Conservation (phyloP, 1,140 invertebrate species). For the Gryon sp. region DNA sequence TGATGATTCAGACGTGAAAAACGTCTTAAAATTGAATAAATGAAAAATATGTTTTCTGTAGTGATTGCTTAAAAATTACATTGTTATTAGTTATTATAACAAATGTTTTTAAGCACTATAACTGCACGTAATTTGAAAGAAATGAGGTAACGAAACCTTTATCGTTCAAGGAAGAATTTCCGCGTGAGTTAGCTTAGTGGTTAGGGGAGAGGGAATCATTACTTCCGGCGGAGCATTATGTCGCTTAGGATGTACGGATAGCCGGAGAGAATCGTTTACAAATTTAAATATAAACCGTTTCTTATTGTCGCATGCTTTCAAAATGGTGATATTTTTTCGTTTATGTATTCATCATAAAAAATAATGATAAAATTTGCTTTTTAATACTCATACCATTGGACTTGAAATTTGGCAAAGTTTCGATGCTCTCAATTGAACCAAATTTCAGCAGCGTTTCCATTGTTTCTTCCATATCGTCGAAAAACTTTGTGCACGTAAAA, state of each 20-base stretch:
- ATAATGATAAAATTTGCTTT: not conserved
- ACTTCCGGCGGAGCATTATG: slow-evolving; percentile 71
- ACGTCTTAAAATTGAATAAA: no score
- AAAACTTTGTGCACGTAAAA: slow-evolving; percentile 14
- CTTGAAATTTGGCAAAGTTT: not conserved
- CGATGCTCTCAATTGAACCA: slow-evolving; percentile 36
- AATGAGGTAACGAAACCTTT: slow-evolving; percentile 46
- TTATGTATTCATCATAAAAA: slow-evolving; percentile 23
- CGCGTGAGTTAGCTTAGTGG: slow-evolving; percentile 60
- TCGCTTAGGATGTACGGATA: slow-evolving; percentile 65
- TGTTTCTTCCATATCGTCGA: slow-evolving; percentile 36
- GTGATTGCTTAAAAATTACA: no score
- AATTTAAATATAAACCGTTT: slow-evolving; percentile 39
- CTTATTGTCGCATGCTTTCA: slow-evolving; percentile 19
- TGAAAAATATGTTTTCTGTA: no score
- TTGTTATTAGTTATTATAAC: no score
- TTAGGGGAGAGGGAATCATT: slow-evolving; percentile 63
- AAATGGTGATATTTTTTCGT: slow-evolving; percentile 20
- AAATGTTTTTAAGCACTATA: no score
- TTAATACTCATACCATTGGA: no score
- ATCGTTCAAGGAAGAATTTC: slow-evolving; percentile 74
- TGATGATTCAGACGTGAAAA: no score
- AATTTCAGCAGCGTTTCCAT: slow-evolving; percentile 28
- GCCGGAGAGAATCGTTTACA: slow-evolving; percentile 62
- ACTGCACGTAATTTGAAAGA: slow-evolving; percentile 10